These are phyloP conservation scores for Aphrophora alni DNA, from an alignment of 2,888 invertebrate species.

Conservation along the genomic window DNA sequence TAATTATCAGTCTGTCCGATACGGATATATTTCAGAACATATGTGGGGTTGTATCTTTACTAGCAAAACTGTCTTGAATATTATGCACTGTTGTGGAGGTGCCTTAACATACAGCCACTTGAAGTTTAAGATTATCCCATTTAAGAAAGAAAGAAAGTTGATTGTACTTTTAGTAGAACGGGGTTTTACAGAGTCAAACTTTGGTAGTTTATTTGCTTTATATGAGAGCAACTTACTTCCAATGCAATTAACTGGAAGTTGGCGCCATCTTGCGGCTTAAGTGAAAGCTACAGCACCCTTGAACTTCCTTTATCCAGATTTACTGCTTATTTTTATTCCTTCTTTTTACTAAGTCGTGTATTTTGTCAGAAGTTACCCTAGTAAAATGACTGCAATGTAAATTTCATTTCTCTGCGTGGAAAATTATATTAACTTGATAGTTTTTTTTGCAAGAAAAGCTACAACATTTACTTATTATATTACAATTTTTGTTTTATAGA, in stretches of 20 bases:
- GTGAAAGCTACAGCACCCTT: neutral
- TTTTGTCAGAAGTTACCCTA: no score
- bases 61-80: no score
- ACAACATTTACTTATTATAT: no score
- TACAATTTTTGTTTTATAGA: no score
- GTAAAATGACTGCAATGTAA: no score
- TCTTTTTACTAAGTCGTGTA: neutral
- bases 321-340: neutral
- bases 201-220: neutral
- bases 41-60: no score
- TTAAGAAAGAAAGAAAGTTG: slow-evolving; percentile 2
- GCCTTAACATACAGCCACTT: neutral
- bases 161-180: neutral
- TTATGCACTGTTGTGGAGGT: no score
- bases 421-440: no score
- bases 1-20: no score
- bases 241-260: neutral
- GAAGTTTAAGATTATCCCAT: neutral
- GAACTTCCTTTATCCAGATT: neutral
- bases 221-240: neutral
- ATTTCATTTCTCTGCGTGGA: no score
- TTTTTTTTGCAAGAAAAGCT: no score
- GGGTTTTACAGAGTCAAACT: neutral
- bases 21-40: no score
- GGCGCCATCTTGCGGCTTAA: slow-evolving; percentile 3